These are phyloP conservation scores for Thalassophryne amazonica DNA, from an alignment of 2,797 vertebrate species.

Conservation along the genomic window DNA sequence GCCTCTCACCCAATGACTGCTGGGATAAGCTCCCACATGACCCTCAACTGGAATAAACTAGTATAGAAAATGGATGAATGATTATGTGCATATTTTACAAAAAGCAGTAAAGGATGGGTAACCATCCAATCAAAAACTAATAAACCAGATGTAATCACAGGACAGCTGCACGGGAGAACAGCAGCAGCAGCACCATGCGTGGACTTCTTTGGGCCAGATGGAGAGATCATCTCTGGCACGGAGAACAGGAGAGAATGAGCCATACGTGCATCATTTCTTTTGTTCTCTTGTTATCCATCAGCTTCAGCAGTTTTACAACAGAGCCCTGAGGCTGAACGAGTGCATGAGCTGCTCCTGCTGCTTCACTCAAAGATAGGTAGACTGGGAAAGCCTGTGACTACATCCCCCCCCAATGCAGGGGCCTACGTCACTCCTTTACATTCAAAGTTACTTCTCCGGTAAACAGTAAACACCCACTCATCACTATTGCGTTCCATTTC, in stretches of 20 bases:
- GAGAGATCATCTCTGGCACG: slow-evolving; percentile 42
- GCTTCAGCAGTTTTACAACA: slow-evolving; percentile 49
- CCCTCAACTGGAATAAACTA: no score
- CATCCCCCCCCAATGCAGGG: slow-evolving; percentile 1
- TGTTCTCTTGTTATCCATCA: slow-evolving; percentile 59
- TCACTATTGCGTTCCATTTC: no score
- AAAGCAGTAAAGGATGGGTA: no score
- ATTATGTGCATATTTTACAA: no score
- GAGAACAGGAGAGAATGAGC: slow-evolving; percentile 50
- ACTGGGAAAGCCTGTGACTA: slow-evolving; percentile 5
- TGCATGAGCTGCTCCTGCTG: slow-evolving; percentile 37
- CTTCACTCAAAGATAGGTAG: slow-evolving; percentile 50
- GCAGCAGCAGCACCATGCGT: background rate
- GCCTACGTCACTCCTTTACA: slow-evolving; percentile 13
- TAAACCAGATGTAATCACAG: no score
- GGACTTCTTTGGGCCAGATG: slow-evolving; percentile 50
- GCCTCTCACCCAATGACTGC: no score
- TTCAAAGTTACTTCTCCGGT: slow-evolving; percentile 4
- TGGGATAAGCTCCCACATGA: no score
- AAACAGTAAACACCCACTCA: slow-evolving; percentile 2
- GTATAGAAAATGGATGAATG: no score
- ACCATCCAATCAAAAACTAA: no score
- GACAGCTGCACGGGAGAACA: slow-evolving; percentile 9
- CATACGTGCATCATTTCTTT: slow-evolving; percentile 55
- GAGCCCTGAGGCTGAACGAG: slow-evolving; percentile 41